Percentiles rank a stretch among this genome's conserved stretches.
Conservation (phyloP, 1,140 invertebrate species). For the Laodelphax striatellus region DNA sequence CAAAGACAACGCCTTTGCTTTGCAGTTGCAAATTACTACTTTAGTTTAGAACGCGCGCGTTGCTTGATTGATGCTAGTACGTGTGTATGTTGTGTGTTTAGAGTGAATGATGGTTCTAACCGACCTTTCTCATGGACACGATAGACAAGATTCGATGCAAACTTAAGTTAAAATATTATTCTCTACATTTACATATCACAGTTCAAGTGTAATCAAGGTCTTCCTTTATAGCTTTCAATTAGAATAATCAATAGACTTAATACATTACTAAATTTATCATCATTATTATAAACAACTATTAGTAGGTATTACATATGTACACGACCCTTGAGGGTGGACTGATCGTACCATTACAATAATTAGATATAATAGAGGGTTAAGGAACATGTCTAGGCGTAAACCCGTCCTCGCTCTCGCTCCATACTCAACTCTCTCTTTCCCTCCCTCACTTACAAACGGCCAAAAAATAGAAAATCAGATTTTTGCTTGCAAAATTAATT, state of each 20-base stretch:
- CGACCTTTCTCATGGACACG: conserved; percentile 23
- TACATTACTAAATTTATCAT: conserved; percentile 19
- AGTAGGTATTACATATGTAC: conserved; percentile 23
- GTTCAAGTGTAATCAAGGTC: conserved; percentile 22
- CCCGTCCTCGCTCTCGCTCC: neutral
- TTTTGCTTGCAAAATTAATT: no score
- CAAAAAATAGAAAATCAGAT: no score
- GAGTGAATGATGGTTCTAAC: conserved; percentile 19
- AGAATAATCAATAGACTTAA: conserved; percentile 12
- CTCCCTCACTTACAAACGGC: no score
- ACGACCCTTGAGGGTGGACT: conserved; percentile 25
- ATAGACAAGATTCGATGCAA: conserved; percentile 10
- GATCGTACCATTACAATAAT: conserved; percentile 12
- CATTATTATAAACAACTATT: neutral
- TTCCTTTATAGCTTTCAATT: conserved; percentile 7
- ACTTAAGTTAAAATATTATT: conserved; percentile 24
- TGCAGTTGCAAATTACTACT: no score
- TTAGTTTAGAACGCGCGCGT: no score
- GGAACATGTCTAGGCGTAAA: conserved; percentile 13
- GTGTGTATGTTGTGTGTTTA: no score
- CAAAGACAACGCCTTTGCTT: no score
- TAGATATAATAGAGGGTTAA: conserved; percentile 17
- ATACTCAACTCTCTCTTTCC: conserved; percentile 7
- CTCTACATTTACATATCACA: conserved; percentile 23
- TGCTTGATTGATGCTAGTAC: no score